Conservation (phyloP, 2,113 vertebrate genomes). For the Nannobrachium achirus region DNA sequence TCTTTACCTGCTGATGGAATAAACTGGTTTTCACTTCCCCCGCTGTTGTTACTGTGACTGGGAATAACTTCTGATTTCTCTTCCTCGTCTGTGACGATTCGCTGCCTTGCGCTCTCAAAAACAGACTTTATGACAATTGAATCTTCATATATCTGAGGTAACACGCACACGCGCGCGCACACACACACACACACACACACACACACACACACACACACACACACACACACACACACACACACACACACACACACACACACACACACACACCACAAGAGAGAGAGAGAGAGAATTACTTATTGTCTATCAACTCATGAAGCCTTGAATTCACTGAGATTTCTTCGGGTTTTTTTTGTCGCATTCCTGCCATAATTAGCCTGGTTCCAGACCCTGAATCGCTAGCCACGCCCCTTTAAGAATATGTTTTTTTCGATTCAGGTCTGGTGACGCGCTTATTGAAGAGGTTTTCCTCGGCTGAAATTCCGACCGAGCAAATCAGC, state of each 20-base stretch:
- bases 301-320: neutral
- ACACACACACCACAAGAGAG: neutral
- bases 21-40: constrained; percentile 61
- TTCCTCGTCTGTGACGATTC: constrained; percentile 91
- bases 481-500: too few species aligned
- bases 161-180: constrained; percentile 12
- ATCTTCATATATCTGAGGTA: constrained; percentile 93
- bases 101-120: constrained; percentile 95
- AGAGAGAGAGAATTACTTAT: neutral
- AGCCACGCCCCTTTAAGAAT: too few species aligned
- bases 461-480: too few species aligned
- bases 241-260: constrained; percentile 2
- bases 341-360: too few species aligned
- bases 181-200: neutral
- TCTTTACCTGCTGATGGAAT: constrained; percentile 62
- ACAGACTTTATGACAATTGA: constrained; percentile 99
- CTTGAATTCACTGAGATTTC: neutral
- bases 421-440: too few species aligned
- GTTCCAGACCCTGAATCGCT: too few species aligned
- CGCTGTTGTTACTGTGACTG: constrained; percentile 69
- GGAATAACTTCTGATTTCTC: constrained; percentile 87
- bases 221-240: neutral
- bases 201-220: neutral
- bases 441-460: too few species aligned
- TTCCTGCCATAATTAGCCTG: too few species aligned